phyloP scores from a whole-genome alignment of 2,888 invertebrate species.

The Plebejus argus region DNA sequence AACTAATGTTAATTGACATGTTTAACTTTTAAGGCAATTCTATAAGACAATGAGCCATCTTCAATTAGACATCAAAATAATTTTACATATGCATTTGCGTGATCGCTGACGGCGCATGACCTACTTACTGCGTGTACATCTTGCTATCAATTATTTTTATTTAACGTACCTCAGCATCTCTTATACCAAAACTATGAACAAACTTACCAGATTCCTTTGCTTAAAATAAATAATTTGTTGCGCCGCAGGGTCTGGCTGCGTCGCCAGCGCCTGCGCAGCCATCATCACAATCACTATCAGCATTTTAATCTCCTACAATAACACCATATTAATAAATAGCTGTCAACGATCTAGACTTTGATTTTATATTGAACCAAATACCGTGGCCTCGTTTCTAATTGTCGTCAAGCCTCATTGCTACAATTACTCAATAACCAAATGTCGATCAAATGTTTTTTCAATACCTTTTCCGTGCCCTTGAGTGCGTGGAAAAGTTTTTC shows the following conservation, averaged over 20 bases:
- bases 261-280: conserved; percentile 42
- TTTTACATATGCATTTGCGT: not conserved
- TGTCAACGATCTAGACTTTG: conserved; percentile 33
- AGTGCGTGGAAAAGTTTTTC: not conserved
- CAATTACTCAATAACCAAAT: conserved; percentile 41
- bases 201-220: conserved; percentile 52
- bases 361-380: conserved; percentile 45
- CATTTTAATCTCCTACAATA: conserved; percentile 33
- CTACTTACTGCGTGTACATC: not conserved
- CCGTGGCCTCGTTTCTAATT: conserved; percentile 43
- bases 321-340: conserved; percentile 39
- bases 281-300: conserved; percentile 41
- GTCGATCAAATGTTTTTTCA: conserved; percentile 20
- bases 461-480: conserved; percentile 20
- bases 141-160: not conserved
- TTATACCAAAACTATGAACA: not conserved
- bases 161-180: not conserved
- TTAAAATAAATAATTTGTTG: conserved; percentile 58
- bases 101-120: not conserved
- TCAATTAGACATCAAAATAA: not conserved
- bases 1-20: not conserved
- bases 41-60: not conserved
- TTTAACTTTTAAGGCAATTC: not conserved
- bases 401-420: conserved; percentile 40
- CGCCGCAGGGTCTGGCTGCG: conserved; percentile 49